Conservation (phyloP, 2,888 invertebrate species). For the Polyommatus icarus region DNA sequence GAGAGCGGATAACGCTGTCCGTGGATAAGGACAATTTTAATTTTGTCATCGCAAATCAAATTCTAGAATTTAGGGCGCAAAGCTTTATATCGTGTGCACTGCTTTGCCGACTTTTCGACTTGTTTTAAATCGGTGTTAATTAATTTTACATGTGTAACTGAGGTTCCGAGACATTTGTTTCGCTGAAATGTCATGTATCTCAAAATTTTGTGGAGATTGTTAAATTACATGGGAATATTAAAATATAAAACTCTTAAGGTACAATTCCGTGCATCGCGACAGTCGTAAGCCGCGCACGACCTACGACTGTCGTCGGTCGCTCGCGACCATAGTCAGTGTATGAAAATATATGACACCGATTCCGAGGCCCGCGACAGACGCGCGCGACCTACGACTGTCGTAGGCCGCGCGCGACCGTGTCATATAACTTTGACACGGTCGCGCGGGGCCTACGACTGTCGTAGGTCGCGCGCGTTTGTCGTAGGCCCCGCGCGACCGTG, state of each 20-base stretch:
- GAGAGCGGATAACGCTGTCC: constrained; percentile 59
- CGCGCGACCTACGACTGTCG: too few species aligned
- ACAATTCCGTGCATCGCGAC: too few species aligned
- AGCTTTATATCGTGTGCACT: constrained; percentile 44
- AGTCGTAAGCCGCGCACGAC: too few species aligned
- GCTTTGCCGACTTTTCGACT: constrained; percentile 33
- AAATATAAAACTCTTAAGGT: not conserved
- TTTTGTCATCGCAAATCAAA: constrained; percentile 47
- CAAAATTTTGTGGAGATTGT: not conserved
- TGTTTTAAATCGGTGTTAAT: constrained; percentile 32
- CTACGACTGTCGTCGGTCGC: too few species aligned
- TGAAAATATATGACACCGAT: too few species aligned
- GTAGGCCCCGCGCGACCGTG: too few species aligned
- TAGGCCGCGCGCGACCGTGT: too few species aligned
- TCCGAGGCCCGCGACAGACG: too few species aligned
- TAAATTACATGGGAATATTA: not conserved
- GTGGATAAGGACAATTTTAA: constrained; percentile 58
- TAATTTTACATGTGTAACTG: constrained; percentile 29
- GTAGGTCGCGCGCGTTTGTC: too few species aligned
- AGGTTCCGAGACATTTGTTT: constrained; percentile 1
- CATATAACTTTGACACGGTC: too few species aligned
- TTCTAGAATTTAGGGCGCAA: constrained; percentile 47
- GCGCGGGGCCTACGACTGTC: too few species aligned
- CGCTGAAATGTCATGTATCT: not conserved
- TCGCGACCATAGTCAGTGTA: too few species aligned